Percentiles rank a stretch among this genome's conserved stretches.
Evolutionary conservation across 2,888 invertebrate genomes (phyloP).

Genomic region (Drosophila siamana): DNA sequence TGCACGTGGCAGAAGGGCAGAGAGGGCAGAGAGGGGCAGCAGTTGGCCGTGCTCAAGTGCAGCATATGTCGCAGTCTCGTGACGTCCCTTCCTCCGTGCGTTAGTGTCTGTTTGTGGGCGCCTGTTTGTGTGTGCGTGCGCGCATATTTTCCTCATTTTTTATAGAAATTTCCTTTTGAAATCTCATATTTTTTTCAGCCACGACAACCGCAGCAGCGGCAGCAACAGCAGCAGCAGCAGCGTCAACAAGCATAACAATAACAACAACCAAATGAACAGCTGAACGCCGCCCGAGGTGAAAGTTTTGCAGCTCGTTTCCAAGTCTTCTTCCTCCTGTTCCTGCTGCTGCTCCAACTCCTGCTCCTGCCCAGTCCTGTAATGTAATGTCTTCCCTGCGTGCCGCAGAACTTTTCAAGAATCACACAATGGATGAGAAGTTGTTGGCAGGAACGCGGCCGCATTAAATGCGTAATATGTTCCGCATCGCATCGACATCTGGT

Average conservation of each 20-base stretch:
- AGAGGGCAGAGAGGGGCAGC: conserved; percentile 9
- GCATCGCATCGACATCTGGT: conserved; percentile 50
- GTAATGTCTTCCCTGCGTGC: conserved; percentile 67
- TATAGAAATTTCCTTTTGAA: conserved; percentile 62
- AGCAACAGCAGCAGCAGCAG: conserved; percentile 20
- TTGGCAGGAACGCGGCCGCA: conserved; percentile 71
- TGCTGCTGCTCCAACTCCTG: no score
- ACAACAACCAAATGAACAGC: conserved; percentile 40
- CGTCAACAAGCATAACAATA: conserved; percentile 22
- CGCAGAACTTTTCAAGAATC: conserved; percentile 73
- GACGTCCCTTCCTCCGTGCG: conserved; percentile 15
- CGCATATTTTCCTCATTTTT: conserved; percentile 71
- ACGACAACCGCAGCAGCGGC: conserved; percentile 34
- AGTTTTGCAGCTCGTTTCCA: conserved; percentile 79
- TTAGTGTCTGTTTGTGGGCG: conserved; percentile 1
- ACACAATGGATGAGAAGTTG: conserved; percentile 57
- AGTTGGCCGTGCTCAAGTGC: conserved; percentile 60
- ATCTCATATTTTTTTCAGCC: conserved; percentile 70
- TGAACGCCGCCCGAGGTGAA: conserved; percentile 68
- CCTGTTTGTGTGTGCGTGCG: conserved; percentile 56
- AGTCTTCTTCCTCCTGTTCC: conserved; percentile 39
- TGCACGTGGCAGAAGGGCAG: conserved; percentile 11
- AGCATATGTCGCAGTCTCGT: conserved; percentile 57
- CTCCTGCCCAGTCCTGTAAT: conserved; percentile 56
- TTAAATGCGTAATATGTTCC: conserved; percentile 80